Evolutionary conservation across 2,888 invertebrate genomes (phyloP), one percentile per base, ranked within the genome.

Genomic region (Acronicta alni): DNA sequence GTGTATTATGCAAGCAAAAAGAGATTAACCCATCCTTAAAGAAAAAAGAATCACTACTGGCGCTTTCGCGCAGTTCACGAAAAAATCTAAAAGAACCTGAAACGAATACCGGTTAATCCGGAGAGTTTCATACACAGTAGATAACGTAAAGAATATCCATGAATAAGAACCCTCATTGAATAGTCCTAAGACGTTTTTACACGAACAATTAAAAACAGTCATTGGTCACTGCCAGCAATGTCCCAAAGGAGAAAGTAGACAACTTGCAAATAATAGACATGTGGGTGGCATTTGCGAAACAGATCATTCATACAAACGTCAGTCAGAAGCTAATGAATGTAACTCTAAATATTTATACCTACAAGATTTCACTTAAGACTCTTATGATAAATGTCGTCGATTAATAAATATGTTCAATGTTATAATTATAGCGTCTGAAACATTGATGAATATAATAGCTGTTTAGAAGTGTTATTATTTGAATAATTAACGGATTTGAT

Each of bases 201-300:
- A 35, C 17, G 38, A 41, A 79, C 72, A 75, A 79, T 72, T 47
- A 58, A 68, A 72, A 52, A 56, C 38, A 47, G n/a, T 38, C 64
- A 54, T 59, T 82, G 77, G 80, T 81, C 80, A 84, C 69, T 80
- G 77, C 74, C 68, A 80, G 65, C 51, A 66, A 69, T 70, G 65
- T 75, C 75, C 67, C 63, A 69, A 67, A 71, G 57, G 88, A 84
- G 89, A 90, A 89, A 90, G 88, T 85, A 72, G 65, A 55, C 59
- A 61, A 77, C 75, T 81, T 81, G 84, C 85, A 83, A 87, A 86
- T 88, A 89, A 87, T 83, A 74, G 78, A 65, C 74, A 64, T 66
- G 86, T 88, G 75, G 87, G 87, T 80, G 83, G 79, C 71, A 81
- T 81, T 85, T 82, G 82, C 85, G 77, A 88, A 86, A 82, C 75